Base-by-base conservation (phyloP, 2,888 invertebrate genomes). In the Eilema sororculum region DNA sequence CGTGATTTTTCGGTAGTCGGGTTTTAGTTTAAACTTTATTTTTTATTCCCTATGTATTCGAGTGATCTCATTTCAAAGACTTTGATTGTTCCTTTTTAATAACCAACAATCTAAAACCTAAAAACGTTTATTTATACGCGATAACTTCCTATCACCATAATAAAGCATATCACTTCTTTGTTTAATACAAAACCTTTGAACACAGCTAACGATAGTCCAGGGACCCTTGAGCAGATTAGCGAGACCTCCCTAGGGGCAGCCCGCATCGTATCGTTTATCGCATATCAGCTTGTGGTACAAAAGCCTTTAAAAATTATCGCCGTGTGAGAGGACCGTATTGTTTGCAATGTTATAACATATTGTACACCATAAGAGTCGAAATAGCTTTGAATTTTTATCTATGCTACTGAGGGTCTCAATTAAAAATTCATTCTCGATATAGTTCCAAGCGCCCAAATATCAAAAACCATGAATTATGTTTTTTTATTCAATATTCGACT, bases 261-360 rank as follows among this genome's bases (percentile, higher is more conserved):
- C 83, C 78, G 77, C 80, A 87, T 85, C 84, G 83, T 81, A 72
- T 68, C 86, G 82, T 84, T 89, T 90, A 88, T 87, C 86, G 82
- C 75, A 69, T 84, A 85, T 83, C 87, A 75, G 67, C 79, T 74
- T 65, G 67, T 37, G 59, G 64, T 65, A 74, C 72, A 74, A 67
- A 68, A 59, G 30, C 65, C 62, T 79, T 74, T 71, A 66, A 70
- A 74, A 72, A 41, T 24, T 41, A 41, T 62, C 24, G 41, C 62
- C 24, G 8, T 62, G 24, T 37, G 22, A 61, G 58, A 69, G 28
- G 46, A 64, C 22, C 16, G 57, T 41, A 64, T 58, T 68, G 41
- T 58, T 58, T 5, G 0, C 0, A 25, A 20, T 63, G 60, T 67
- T 60, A 24, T 57, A 28, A 52, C 25, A 25, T 25, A n/a, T n/a